Percentiles rank a stretch among this genome's conserved stretches.
Conservation (phyloP, 1,140 invertebrate genomes). For the Tetramorium parvispinum region DNA sequence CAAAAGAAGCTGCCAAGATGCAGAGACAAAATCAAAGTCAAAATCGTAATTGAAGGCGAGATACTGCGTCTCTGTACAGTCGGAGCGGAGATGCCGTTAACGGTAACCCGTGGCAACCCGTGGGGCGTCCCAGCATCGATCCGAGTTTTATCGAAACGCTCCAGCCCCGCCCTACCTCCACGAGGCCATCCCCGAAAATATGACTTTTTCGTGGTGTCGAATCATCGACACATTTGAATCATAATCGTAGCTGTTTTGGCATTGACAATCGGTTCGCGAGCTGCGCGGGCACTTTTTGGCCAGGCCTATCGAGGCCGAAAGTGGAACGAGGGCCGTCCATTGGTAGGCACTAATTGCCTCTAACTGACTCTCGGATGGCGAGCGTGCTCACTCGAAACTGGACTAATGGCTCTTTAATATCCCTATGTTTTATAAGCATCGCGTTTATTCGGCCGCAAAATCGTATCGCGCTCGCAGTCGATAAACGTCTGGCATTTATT, state of each 20-base stretch:
- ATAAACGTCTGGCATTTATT: constrained; percentile 39
- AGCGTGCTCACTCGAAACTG: constrained; percentile 35
- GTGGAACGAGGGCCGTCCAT: neutral
- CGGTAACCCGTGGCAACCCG: constrained; percentile 85
- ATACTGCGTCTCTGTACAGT: constrained; percentile 47
- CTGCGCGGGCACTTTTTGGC: constrained; percentile 11
- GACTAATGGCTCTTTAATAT: constrained; percentile 55
- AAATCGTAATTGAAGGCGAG: constrained; percentile 71
- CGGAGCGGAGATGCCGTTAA: constrained; percentile 83
- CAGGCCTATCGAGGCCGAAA: constrained; percentile 24
- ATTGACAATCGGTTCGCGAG: neutral
- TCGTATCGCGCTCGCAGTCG: constrained; percentile 16
- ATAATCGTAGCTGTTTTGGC: constrained; percentile 7
- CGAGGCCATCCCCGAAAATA: constrained; percentile 62
- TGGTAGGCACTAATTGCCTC: constrained; percentile 25
- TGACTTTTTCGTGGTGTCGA: constrained; percentile 54
- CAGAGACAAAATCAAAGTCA: constrained; percentile 60
- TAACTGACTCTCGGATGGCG: constrained; percentile 33
- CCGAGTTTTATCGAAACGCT: constrained; percentile 84
- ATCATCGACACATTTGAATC: constrained; percentile 45
- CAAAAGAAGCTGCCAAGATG: neutral
- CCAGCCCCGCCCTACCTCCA: constrained; percentile 81
- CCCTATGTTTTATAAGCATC: constrained; percentile 41
- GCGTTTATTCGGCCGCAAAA: constrained; percentile 37
- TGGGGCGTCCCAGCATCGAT: constrained; percentile 85